These are phyloP conservation scores for Pissodes strobi DNA, from an alignment of 1,140 invertebrate genomes.

Conservation along the genomic window DNA sequence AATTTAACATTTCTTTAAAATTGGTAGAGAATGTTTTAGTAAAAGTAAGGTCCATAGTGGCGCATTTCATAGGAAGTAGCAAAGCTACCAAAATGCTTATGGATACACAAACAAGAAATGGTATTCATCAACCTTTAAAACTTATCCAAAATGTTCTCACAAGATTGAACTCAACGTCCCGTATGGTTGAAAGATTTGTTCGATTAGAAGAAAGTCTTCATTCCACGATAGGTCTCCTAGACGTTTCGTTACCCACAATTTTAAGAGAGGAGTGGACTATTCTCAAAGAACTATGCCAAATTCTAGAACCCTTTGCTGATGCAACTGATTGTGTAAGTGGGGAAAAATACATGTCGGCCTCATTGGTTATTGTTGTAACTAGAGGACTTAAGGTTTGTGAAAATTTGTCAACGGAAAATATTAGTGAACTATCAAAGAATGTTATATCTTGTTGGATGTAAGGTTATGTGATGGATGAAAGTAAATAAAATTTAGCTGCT, in stretches of 20 bases:
- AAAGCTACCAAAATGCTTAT: slow-evolving; percentile 40
- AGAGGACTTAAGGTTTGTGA: slow-evolving; percentile 20
- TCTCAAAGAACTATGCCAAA: slow-evolving; percentile 35
- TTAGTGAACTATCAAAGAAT: neutral
- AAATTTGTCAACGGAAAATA: slow-evolving; percentile 13
- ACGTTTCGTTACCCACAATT: slow-evolving; percentile 17
- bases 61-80: slow-evolving; percentile 44
- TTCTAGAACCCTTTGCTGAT: slow-evolving; percentile 43
- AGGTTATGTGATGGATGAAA: too few species aligned
- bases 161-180: slow-evolving; percentile 51
- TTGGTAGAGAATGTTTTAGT: slow-evolving; percentile 20
- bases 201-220: slow-evolving; percentile 36
- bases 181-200: slow-evolving; percentile 52
- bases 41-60: slow-evolving; percentile 46
- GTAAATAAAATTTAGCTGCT: too few species aligned
- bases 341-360: slow-evolving; percentile 43
- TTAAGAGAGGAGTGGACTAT: slow-evolving; percentile 39
- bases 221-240: slow-evolving; percentile 35
- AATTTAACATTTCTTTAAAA: slow-evolving; percentile 34
- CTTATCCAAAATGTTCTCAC: slow-evolving; percentile 49
- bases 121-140: too few species aligned
- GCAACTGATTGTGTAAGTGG: slow-evolving; percentile 42
- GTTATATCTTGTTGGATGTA: slow-evolving; percentile 1
- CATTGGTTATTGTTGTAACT: slow-evolving; percentile 26
- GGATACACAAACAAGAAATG: slow-evolving; percentile 20